Evolutionary conservation across 2,113 vertebrate species (phyloP).

Genomic region (Pterocles burchelli): DNA sequence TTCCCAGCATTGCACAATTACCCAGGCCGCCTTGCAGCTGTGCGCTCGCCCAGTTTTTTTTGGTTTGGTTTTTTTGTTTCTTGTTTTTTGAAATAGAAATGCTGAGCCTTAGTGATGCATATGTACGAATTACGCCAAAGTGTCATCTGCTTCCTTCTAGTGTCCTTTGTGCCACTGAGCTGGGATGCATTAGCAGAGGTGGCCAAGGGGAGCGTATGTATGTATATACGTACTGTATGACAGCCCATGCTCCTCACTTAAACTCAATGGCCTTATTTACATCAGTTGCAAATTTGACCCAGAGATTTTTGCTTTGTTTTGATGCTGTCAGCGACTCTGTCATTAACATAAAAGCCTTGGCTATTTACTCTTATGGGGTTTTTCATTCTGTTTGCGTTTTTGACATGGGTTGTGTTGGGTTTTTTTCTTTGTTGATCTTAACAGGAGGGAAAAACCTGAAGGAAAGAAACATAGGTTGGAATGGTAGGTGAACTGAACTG

Average conservation of each 20-base stretch:
- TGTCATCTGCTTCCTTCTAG: background rate
- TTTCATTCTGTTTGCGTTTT: constrained; percentile 46
- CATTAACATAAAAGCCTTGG: constrained; percentile 39
- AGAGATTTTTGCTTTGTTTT: constrained; percentile 50
- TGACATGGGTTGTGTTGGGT: background rate
- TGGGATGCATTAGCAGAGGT: background rate
- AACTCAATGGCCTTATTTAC: constrained; percentile 31
- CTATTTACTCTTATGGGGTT: background rate
- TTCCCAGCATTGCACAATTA: constrained; percentile 76
- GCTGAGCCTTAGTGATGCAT: background rate
- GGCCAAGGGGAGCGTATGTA: background rate
- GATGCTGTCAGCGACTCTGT: constrained; percentile 7
- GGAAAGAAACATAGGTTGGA: background rate
- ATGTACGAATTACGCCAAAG: background rate
- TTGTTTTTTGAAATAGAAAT: background rate
- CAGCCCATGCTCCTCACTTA: background rate
- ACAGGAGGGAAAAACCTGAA: background rate
- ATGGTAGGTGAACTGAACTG: accelerated
- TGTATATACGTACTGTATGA: accelerated
- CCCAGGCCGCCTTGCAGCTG: constrained; percentile 41
- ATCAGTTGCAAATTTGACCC: constrained; percentile 34
- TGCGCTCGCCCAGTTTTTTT: background rate
- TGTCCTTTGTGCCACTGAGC: background rate
- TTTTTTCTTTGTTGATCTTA: background rate
- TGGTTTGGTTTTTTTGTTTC: background rate